Conservation (phyloP, 1,140 invertebrate genomes). For the Trachymyrmex cornetzi region DNA sequence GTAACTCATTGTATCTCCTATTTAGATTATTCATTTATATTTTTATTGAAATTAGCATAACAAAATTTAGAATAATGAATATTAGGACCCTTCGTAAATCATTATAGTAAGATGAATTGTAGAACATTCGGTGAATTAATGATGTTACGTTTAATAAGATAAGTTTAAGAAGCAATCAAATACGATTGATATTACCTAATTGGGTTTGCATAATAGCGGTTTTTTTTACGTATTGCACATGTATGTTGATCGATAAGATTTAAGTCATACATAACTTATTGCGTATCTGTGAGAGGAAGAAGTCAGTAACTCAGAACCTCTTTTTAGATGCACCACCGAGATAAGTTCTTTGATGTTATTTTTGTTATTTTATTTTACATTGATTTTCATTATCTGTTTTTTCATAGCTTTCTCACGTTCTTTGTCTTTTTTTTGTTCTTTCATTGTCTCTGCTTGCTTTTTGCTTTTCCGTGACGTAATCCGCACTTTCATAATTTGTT, state of each 20-base stretch:
- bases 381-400: slow-evolving; percentile 41
- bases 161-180: slow-evolving; percentile 33
- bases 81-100: neutral
- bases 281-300: slow-evolving; percentile 26
- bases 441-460: slow-evolving; percentile 43
- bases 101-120: slow-evolving; percentile 5
- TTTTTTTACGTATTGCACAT: slow-evolving; percentile 25
- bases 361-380: slow-evolving; percentile 19
- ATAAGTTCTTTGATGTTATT: slow-evolving; percentile 11
- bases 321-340: slow-evolving; percentile 56
- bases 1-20: neutral
- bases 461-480: slow-evolving; percentile 37
- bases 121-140: slow-evolving; percentile 15
- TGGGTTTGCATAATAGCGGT: slow-evolving; percentile 59
- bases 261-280: slow-evolving; percentile 19
- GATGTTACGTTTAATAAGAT: slow-evolving; percentile 12
- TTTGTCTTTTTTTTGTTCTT: slow-evolving; percentile 57
- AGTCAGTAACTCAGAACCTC: slow-evolving; percentile 28
- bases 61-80: slow-evolving; percentile 15
- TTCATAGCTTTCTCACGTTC: slow-evolving; percentile 12
- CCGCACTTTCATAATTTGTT: neutral
- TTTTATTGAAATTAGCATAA: slow-evolving; percentile 16
- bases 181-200: slow-evolving; percentile 42
- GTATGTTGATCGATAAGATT: slow-evolving; percentile 5
- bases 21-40: slow-evolving; percentile 11